A percentile compares a stretch with the other conserved stretches of the same genome.
Evolutionary conservation across 2,113 vertebrate genomes (phyloP).

Genomic region (Eidolon helvum): DNA sequence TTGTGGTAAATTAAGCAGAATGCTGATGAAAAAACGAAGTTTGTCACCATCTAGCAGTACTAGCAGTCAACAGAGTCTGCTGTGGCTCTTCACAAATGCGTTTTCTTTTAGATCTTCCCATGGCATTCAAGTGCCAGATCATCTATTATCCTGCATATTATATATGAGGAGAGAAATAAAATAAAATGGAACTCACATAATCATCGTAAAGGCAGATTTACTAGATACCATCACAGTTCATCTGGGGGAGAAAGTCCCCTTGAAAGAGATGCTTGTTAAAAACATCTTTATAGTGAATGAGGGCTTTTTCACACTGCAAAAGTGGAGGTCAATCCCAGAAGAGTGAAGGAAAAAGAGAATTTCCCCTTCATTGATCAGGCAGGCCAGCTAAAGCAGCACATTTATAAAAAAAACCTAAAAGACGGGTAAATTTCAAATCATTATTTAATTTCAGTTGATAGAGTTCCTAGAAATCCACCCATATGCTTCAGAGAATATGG

Average conservation of each 20-base stretch:
- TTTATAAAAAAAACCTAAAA: conserved; percentile 27
- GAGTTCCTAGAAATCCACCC: not conserved
- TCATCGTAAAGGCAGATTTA: conserved; percentile 63
- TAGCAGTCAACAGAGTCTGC: conserved; percentile 52
- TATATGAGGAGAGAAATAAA: conserved; percentile 60
- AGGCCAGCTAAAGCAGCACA: not conserved
- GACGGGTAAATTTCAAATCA: not conserved
- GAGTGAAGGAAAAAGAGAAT: not conserved
- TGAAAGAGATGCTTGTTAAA: conserved; percentile 36
- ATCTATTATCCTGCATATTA: conserved; percentile 36
- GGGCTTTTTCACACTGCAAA: not conserved
- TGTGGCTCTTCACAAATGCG: conserved; percentile 54
- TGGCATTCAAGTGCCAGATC: not conserved
- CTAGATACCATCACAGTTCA: not conserved
- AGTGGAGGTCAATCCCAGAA: not conserved
- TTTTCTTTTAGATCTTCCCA: conserved; percentile 30
- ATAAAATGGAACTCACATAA: conserved; percentile 60
- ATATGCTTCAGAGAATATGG: not conserved
- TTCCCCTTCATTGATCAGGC: not conserved
- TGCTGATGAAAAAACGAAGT: conserved; percentile 73
- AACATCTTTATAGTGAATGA: not conserved
- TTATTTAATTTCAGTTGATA: not conserved
- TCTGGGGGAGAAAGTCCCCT: not conserved
- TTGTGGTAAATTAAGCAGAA: conserved; percentile 78
- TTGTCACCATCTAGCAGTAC: conserved; percentile 58